phyloP scores from a whole-genome alignment of 1,140 invertebrate genomes.

The Delia radicum region DNA sequence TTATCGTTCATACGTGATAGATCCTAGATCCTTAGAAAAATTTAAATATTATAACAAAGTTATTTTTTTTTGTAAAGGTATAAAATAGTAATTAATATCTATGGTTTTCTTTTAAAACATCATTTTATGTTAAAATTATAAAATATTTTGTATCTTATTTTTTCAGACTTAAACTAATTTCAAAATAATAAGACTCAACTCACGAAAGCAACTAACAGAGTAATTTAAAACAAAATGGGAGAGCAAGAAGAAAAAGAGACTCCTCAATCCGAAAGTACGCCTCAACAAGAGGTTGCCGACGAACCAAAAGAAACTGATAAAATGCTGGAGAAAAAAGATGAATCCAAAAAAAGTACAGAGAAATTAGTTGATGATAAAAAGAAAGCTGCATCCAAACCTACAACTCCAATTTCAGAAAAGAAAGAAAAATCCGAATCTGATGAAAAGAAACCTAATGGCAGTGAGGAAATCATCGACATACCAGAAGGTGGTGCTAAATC shows the following conservation, averaged over 20 bases:
- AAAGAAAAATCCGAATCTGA: conserved; percentile 32
- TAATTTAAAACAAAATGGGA: conserved; percentile 36
- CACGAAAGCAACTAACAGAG: neutral
- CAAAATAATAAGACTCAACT: neutral
- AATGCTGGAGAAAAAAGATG: conserved; percentile 48
- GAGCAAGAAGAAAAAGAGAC: conserved; percentile 55
- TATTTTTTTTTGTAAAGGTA: too few species aligned
- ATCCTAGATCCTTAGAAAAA: conserved; percentile 21
- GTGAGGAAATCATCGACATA: conserved; percentile 13
- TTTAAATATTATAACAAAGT: conserved; percentile 1
- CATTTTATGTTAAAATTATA: neutral
- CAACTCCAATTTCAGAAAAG: conserved; percentile 33
- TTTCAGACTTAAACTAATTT: neutral
- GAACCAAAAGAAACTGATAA: conserved; percentile 55
- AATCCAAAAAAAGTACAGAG: conserved; percentile 39
- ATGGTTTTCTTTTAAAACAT: neutral
- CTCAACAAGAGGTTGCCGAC: conserved; percentile 40
- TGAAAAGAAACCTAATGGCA: conserved; percentile 24
- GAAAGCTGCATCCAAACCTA: conserved; percentile 41
- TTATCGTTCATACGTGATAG: conserved; percentile 3
- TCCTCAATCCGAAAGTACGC: conserved; percentile 44
- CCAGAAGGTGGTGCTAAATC: conserved; percentile 33
- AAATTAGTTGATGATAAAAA: conserved; percentile 18
- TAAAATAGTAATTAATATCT: too few species aligned
- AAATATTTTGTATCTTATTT: neutral